These are phyloP conservation scores for Oreochromis grahami DNA, from an alignment of 2,797 vertebrate genomes.

Conservation along the genomic window DNA sequence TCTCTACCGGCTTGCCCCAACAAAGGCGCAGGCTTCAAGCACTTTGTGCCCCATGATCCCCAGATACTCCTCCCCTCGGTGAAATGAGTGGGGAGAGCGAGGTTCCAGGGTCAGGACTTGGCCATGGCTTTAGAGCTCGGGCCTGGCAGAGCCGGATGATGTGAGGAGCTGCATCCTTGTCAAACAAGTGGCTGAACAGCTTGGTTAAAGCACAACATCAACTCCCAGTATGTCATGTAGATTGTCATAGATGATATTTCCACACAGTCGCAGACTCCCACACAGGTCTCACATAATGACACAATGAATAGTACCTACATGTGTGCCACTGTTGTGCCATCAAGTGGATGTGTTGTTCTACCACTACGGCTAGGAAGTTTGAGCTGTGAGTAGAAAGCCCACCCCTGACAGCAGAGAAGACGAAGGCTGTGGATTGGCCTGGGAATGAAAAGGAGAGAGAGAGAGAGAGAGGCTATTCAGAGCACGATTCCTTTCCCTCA, in stretches of 20 bases:
- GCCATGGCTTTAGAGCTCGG: slow-evolving; percentile 23
- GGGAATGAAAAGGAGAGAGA: slow-evolving; percentile 69
- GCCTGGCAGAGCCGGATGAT: slow-evolving; percentile 19
- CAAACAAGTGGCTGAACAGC: slow-evolving; percentile 31
- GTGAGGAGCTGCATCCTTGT: slow-evolving; percentile 27
- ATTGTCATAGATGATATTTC: not conserved
- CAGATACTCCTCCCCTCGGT: slow-evolving; percentile 46
- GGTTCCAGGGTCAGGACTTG: slow-evolving; percentile 48
- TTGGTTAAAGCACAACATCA: slow-evolving; percentile 7
- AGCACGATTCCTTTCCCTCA: slow-evolving; percentile 76
- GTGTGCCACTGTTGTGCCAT: slow-evolving; percentile 29
- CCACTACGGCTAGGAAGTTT: slow-evolving; percentile 50
- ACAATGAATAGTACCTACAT: slow-evolving; percentile 20
- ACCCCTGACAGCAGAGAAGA: slow-evolving; percentile 55
- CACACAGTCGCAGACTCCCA: not conserved
- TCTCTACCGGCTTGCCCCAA: slow-evolving; percentile 49
- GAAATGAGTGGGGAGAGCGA: slow-evolving; percentile 32
- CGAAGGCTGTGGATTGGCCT: slow-evolving; percentile 69
- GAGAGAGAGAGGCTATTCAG: slow-evolving; percentile 75
- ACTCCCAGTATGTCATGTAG: not conserved
- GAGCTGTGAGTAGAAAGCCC: slow-evolving; percentile 54
- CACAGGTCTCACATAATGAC: slow-evolving; percentile 1
- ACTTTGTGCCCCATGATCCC: slow-evolving; percentile 57
- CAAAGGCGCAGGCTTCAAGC: slow-evolving; percentile 67
- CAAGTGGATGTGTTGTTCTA: slow-evolving; percentile 63